Base-by-base conservation (phyloP, 2,797 vertebrate genomes). In the Sciurus carolinensis region DNA sequence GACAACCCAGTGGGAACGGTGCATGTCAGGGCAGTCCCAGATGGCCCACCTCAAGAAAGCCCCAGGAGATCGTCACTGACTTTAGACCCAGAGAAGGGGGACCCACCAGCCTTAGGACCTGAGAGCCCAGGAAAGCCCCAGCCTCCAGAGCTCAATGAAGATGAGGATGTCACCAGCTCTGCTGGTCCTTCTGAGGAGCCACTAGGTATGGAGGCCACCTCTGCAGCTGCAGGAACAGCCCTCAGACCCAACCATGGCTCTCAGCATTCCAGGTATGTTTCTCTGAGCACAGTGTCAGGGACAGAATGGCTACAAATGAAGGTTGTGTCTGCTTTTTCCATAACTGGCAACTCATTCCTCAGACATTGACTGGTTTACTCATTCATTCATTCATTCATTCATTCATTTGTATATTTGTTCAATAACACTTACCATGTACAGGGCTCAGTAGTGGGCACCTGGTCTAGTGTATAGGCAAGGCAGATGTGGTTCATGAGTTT, bases 181-280 rank as follows among this genome's bases (percentile, higher is more conserved):
- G 0, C 96, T 47, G 67, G 1, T n/a, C 26, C 69, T 20, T n/a
- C 50, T 15, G 30, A 92, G 81, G 94, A 13, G 0, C 84, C 52
- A 15, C 18, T 83, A 11, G 76, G 67, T 50, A 72, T 88, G 59
- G 15, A 44, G 1, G 22, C 20, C 3, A 85, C 71, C 17, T 7
- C 77, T 24, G 2, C 79, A 6, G 95, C 26, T 17, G 0, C 84
- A 81, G 72, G 72, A 73, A 80, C 81, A n/a, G 4, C 26, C 0
- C 28, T 33, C 4, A 84, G 69, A 71, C 95, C 86, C 84, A 94
- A 5, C 77, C 90, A 30, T 3, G 1, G 1, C 33, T 47, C 91
- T 11, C 95, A 44, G 14, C 77, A 5, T 52, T 75, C 97, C 96
- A 98, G 98, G 98, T 99, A 39, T 94, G 97, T 47, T 20, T 7